Evolutionary conservation across 2,113 vertebrate species (phyloP).

Genomic region (Petrocephalus zakoni): DNA sequence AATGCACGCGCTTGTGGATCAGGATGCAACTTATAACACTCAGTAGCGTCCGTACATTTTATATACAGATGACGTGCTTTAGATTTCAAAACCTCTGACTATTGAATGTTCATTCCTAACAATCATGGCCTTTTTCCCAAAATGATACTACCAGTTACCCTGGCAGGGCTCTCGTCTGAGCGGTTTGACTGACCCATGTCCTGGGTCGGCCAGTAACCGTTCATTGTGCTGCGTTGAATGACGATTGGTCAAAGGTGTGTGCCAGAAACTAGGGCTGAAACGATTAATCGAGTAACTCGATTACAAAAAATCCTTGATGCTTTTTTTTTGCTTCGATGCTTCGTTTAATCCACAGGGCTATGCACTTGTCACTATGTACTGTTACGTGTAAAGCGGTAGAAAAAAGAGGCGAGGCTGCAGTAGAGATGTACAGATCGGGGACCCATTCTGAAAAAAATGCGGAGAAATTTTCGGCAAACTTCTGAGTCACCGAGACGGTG

Average conservation of each 20-base stretch:
- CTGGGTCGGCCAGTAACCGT: not conserved
- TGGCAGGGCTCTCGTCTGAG: not conserved
- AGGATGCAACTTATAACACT: not conserved
- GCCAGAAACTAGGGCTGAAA: too few species aligned
- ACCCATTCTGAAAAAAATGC: too few species aligned
- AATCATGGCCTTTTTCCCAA: not conserved
- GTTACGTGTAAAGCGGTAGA: too few species aligned
- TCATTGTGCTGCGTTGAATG: not conserved
- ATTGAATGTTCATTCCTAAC: not conserved
- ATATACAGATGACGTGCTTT: not conserved
- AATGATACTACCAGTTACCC: not conserved
- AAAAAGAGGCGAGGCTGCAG: too few species aligned
- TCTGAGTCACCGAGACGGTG: too few species aligned
- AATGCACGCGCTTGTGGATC: not conserved
- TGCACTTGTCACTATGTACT: too few species aligned
- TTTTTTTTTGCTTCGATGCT: too few species aligned
- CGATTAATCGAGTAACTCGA: too few species aligned
- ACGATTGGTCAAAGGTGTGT: not conserved
- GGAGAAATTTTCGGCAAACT: too few species aligned
- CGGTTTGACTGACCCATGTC: not conserved
- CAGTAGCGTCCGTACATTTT: not conserved
- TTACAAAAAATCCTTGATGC: too few species aligned
- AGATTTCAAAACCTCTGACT: not conserved
- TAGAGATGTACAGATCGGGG: too few species aligned
- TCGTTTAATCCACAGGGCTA: too few species aligned